phyloP scores from a whole-genome alignment of 92 coral and sea anemone species.

The Plumapathes pennacea region DNA sequence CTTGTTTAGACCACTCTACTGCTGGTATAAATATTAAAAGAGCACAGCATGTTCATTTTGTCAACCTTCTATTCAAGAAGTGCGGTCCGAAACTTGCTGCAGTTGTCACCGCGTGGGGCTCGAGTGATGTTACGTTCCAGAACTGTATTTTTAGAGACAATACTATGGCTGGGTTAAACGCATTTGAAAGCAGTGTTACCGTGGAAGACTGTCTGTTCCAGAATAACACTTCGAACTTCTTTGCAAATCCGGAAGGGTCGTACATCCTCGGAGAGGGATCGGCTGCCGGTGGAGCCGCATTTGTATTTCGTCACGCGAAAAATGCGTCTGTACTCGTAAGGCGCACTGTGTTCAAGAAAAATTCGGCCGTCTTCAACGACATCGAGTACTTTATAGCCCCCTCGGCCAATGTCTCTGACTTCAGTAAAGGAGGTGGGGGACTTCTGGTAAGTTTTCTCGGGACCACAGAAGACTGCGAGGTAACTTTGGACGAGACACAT shows the following conservation, averaged over 20 bases:
- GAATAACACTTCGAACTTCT: constrained; percentile 61
- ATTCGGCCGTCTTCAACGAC: constrained; percentile 62
- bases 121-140: constrained; percentile 52
- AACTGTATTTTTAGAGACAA: constrained; percentile 71
- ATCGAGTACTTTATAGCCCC: constrained; percentile 52
- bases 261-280: constrained; percentile 50
- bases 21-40: too few species aligned
- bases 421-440: constrained; percentile 64
- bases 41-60: constrained; percentile 48
- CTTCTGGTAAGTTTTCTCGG: constrained; percentile 32
- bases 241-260: constrained; percentile 7
- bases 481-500: constrained; percentile 31
- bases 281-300: constrained; percentile 63
- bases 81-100: constrained; percentile 74
- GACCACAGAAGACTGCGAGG: constrained; percentile 34
- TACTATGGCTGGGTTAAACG: constrained; percentile 66
- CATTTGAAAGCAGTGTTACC: constrained; percentile 65
- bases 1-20: too few species aligned
- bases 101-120: constrained; percentile 51
- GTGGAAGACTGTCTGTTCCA: constrained; percentile 56
- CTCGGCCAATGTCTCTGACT: constrained; percentile 51
- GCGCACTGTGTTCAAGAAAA: constrained; percentile 44
- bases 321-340: constrained; percentile 27
- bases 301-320: constrained; percentile 25
- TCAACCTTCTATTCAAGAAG: constrained; percentile 46